Base-by-base conservation (phyloP, 2,888 invertebrate genomes). In the Noctua pronuba region DNA sequence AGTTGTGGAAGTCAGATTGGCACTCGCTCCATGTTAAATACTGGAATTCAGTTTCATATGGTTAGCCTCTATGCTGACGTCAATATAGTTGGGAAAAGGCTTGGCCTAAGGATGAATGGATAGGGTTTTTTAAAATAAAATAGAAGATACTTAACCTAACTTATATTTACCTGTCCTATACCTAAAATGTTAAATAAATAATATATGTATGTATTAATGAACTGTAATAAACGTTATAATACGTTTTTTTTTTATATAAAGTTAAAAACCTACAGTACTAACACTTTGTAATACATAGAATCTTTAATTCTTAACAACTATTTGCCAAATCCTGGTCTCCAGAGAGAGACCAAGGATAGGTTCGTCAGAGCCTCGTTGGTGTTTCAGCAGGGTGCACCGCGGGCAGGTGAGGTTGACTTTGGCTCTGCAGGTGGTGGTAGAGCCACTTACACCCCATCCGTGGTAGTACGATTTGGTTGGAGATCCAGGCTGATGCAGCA, bases 331-430 rank as follows among this genome's bases (percentile, higher is more conserved):
- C 24, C 44, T n/a, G 44, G 73, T 44, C 35, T n/a, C 49, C n/a
- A 18, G 1, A 0, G 3, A 10, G 11, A 28, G 28, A 73, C 13
- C 28, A 52, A n/a, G 10, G 35, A n/a, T 31, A 1, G 31, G 31
- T 31, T 41, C 62, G 79, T n/a, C 81, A 79, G 79, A 68, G 73
- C 77, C 77, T 77, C 77, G 77, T 77, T n/a, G 8, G 77, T 76
- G 1, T 41, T 11, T 31, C 41, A 35, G 79, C 79, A 73, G 79
- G 87, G 82, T 24, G 81, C 35, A 44, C 73, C 87, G 35, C 73
- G 86, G 13, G 83, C 87, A 55, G 70, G 81, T 13, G n/a, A 82
- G 71, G 75, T 83, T 79, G 79, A 24, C 79, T 80, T 69, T 44
- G 64, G 64, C 46, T 65, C 71, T 1, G 2, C 0, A 35, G 79